phyloP scores from a whole-genome alignment of 2,888 invertebrate genomes.

The Himalopsyche japonica region DNA sequence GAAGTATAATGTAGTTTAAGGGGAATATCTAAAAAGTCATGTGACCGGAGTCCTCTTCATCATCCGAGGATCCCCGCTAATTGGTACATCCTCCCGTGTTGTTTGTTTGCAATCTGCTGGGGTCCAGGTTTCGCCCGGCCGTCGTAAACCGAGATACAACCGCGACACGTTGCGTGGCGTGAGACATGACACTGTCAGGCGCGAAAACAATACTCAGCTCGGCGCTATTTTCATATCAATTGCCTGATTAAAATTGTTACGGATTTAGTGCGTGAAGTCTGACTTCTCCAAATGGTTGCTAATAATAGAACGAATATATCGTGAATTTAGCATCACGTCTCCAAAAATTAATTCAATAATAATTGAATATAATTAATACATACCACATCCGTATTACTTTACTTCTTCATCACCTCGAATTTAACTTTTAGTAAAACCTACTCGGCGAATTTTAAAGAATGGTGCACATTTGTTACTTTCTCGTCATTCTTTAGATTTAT shows the following conservation, averaged over 20 bases:
- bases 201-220: neutral
- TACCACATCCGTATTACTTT: too few species aligned
- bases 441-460: too few species aligned
- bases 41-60: neutral
- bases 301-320: too few species aligned
- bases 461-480: too few species aligned
- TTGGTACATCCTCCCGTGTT: neutral
- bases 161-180: neutral
- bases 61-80: neutral
- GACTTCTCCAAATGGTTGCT: neutral
- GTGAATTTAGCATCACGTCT: too few species aligned
- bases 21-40: neutral
- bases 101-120: neutral
- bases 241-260: neutral
- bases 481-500: too few species aligned
- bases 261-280: neutral
- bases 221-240: neutral
- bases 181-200: neutral
- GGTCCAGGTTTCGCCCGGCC: neutral
- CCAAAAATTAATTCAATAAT: too few species aligned
- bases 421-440: too few species aligned
- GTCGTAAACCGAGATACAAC: neutral
- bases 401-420: too few species aligned
- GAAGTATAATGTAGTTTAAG: neutral
- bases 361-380: too few species aligned